Base-by-base conservation (phyloP, 1,140 invertebrate genomes). In the Goniozus legneri region DNA sequence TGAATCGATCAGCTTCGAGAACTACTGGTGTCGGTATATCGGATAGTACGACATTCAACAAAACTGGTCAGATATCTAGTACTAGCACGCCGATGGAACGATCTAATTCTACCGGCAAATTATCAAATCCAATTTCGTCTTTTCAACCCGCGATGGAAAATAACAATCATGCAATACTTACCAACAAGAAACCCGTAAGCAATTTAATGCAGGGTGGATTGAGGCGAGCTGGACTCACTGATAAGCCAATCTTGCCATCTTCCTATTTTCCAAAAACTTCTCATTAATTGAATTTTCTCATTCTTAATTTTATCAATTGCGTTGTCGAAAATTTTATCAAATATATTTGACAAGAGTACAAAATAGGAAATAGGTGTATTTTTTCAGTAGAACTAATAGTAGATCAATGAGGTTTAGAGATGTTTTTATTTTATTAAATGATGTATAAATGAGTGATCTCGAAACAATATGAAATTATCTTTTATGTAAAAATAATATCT, bases 41-140 rank as follows among this genome's bases (percentile, higher is more conserved):
- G 7, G 71, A 71, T 22, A 67, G 46, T 34, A 60, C 71, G n/a
- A 64, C 65, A 3, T 66, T 75, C 18, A 69, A 58, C 18, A 73
- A 67, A 43, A 52, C 60, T 35, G 67, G 69, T 7, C 59, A 66
- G 24, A 75, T 76, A 27, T 62, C 71, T 3, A 73, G 60, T 31
- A 76, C 72, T 1, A 76, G 73, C 46, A 76, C 73, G 13, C 73
- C 73, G 16, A 24, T 76, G 43, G 73, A 76, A 38, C 63, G 73
- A 31, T 47, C 68, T 2, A 69, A 68, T 42, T 41, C 50, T 15
- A 39, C 68, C 20, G 69, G 56, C 30, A 69, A 69, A 38, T 31
- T 65, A 38, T 49, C 65, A 30, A 43, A 46, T 6, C 67, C 53
- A 61, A 8, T 39, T 1, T 50, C 60, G 10, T 65, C 63, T 12